Percentiles rank a stretch among this genome's conserved stretches.
These are phyloP conservation scores for Ruditapes philippinarum DNA, from an alignment of 1,140 invertebrate species.

Conservation along the genomic window DNA sequence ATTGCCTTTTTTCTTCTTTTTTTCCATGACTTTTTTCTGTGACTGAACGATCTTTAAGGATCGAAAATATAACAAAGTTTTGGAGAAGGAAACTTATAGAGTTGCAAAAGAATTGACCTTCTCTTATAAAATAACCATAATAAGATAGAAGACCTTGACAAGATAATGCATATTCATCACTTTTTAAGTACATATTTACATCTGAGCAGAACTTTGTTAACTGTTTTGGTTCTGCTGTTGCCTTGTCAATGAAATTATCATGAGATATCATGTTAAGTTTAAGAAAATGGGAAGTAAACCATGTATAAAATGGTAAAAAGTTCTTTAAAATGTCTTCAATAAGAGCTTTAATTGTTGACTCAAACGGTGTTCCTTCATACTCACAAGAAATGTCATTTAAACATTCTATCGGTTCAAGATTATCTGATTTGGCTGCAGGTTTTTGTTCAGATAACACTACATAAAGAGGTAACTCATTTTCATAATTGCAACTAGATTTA, in stretches of 20 bases:
- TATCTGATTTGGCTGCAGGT: background rate
- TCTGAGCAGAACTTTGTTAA: background rate
- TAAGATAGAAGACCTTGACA: background rate
- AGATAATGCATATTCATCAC: background rate
- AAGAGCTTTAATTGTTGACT: background rate
- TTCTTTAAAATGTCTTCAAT: background rate
- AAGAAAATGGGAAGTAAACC: background rate
- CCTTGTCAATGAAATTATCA: background rate
- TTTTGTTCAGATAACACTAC: background rate
- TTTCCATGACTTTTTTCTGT: conserved; percentile 2
- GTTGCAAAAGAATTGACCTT: background rate
- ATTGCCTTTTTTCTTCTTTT: background rate
- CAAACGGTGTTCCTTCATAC: background rate
- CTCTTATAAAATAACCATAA: background rate
- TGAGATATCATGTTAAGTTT: background rate
- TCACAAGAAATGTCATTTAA: background rate
- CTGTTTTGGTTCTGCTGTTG: background rate
- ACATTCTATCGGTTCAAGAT: background rate
- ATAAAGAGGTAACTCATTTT: background rate
- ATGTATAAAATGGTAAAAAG: background rate
- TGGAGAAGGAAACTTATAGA: background rate
- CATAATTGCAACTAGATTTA: too few relatives aligned
- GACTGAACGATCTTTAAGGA: too few relatives aligned
- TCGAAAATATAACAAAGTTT: background rate
- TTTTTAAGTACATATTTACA: background rate